phyloP scores from a whole-genome alignment of 2,888 invertebrate genomes.

The Trypoxylon attenuatum region DNA sequence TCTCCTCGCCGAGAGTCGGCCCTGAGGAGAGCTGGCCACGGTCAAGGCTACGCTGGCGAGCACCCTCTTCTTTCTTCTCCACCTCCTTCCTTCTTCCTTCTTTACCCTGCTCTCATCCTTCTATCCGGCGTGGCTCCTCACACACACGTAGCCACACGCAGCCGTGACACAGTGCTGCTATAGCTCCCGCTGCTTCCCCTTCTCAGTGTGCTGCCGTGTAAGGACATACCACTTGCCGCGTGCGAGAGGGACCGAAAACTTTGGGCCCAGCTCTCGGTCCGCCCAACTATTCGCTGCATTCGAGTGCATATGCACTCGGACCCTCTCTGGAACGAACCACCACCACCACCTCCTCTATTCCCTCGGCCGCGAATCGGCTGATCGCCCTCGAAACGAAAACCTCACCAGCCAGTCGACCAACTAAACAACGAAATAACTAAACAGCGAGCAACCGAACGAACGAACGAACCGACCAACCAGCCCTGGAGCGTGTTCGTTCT shows the following conservation, averaged over 20 bases:
- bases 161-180: too few relatives aligned
- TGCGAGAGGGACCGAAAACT: not conserved
- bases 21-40: slow-evolving; percentile 71
- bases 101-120: not conserved
- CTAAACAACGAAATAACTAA: not conserved
- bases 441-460: not conserved
- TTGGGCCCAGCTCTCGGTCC: slow-evolving; percentile 16
- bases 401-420: too few relatives aligned
- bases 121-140: too few relatives aligned
- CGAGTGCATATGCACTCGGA: slow-evolving; percentile 22
- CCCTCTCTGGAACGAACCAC: too few relatives aligned
- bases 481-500: not conserved
- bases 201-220: not conserved
- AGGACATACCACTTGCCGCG: too few relatives aligned
- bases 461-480: not conserved
- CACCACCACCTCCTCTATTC: too few relatives aligned
- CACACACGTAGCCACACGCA: too few relatives aligned
- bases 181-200: not conserved
- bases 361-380: slow-evolving; percentile 17
- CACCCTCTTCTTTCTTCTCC: slow-evolving; percentile 28
- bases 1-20: slow-evolving; percentile 62
- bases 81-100: slow-evolving; percentile 4
- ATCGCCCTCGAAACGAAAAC: slow-evolving; percentile 30
- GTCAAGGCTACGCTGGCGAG: slow-evolving; percentile 67
- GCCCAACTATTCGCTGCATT: slow-evolving; percentile 39